Conservation (phyloP, 30 jellyfish, hydroid and myxozoan species). For the Euphysa ruthae region DNA sequence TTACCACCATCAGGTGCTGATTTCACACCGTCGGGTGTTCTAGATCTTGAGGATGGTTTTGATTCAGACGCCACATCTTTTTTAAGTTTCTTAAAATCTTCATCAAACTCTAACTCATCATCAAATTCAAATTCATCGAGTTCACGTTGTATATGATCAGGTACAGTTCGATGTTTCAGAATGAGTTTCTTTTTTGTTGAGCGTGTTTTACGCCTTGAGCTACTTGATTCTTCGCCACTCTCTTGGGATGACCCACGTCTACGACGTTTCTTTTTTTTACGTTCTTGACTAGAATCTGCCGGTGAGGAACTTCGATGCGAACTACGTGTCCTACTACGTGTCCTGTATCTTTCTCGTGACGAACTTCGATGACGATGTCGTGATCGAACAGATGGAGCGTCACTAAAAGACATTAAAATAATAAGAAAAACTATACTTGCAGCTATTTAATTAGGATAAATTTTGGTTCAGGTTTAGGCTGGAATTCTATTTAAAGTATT, state of each 20-base stretch:
- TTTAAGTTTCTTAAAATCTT: slow-evolving; percentile 12
- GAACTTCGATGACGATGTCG: slow-evolving; percentile 5
- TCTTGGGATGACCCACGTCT: slow-evolving; percentile 42
- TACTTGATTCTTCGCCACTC: slow-evolving; percentile 25
- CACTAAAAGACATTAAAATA: neutral
- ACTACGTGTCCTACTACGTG: slow-evolving; percentile 25
- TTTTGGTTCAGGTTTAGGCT: too few species aligned
- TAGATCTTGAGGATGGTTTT: neutral
- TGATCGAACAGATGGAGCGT: neutral
- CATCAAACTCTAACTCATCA: slow-evolving; percentile 30
- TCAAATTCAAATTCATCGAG: slow-evolving; percentile 34
- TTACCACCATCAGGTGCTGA: slow-evolving; percentile 4
- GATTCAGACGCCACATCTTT: neutral
- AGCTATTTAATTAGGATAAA: too few species aligned
- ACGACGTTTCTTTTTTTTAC: slow-evolving; percentile 37
- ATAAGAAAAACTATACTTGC: too few species aligned
- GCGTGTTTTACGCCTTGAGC: neutral
- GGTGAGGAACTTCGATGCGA: slow-evolving; percentile 9
- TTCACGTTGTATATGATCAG: slow-evolving; percentile 28
- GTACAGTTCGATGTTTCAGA: neutral
- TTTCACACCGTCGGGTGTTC: neutral
- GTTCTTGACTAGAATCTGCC: slow-evolving; percentile 30
- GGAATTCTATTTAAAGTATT: too few species aligned
- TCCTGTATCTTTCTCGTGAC: slow-evolving; percentile 2
- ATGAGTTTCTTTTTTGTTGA: neutral